These are phyloP conservation scores for Bursaphelenchus okinawaensis DNA, from an alignment of 2,888 invertebrate species.

Conservation along the genomic window DNA sequence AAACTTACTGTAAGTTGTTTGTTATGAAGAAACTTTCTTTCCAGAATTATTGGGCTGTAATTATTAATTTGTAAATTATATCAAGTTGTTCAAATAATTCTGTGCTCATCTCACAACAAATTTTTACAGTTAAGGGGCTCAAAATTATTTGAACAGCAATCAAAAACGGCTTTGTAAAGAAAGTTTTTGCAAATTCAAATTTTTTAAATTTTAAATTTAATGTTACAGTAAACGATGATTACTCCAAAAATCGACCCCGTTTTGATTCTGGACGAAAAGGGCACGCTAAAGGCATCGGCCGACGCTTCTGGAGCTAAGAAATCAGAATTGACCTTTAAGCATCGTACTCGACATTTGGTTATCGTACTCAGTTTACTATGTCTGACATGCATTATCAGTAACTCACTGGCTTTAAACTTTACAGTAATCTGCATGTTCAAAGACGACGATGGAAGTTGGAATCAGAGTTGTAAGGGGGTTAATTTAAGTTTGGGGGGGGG, in stretches of 20 bases:
- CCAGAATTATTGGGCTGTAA: no score
- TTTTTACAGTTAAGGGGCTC: no score
- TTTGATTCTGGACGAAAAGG: not conserved
- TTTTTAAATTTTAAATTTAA: no score
- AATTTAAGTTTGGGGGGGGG: not conserved
- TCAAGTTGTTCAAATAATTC: no score
- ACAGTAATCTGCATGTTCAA: slow-evolving; percentile 28
- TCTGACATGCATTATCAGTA: slow-evolving; percentile 12
- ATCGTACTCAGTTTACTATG: slow-evolving; percentile 12
- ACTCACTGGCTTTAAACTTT: slow-evolving; percentile 25
- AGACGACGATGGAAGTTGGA: not conserved
- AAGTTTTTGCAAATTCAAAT: no score
- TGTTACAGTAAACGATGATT: not conserved
- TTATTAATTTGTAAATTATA: no score
- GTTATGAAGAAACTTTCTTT: no score
- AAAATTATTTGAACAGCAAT: no score
- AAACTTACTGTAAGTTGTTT: no score
- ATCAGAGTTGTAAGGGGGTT: not conserved
- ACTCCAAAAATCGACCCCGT: not conserved
- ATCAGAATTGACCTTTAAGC: not conserved
- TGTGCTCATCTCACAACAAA: no score
- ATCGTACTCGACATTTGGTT: slow-evolving; percentile 12
- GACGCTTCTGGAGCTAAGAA: not conserved
- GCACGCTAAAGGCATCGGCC: not conserved
- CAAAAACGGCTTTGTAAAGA: no score